Evolutionary conservation across 2,888 invertebrate species (phyloP), one percentile per base, ranked within the genome.

Genomic region (Eilema depressum): DNA sequence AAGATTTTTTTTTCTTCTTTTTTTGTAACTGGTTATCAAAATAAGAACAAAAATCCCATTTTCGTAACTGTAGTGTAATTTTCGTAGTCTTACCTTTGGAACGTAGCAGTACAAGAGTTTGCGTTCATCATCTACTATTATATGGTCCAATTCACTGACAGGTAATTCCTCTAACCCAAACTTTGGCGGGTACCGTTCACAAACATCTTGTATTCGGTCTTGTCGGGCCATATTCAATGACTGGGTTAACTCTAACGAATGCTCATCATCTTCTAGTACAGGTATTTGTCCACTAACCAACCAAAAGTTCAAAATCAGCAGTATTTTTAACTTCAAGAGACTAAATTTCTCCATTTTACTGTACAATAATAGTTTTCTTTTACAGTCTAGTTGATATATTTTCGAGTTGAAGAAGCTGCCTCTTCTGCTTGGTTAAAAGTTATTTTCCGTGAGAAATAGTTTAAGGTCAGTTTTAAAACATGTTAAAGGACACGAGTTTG

Each of bases 51-150:
- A 2, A 59, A 25, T 33, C 86, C 71, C 10, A 88, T 88, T 87
- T 71, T 79, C 88, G 87, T 89, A 89, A 60, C 63, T 7, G 5
- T 5, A 33, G 8, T 33, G 7, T 7, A 33, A 10, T 7, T 33
- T 84, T 88, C 89, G n/a, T 11, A 30, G 71, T 85, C 95, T 95
- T 95, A 98, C 98, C 97, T 99, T 99, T 72, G 99, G 99, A 75
- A 99, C 98, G 91, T 98, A 98, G 88, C 99, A 99, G 88, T 99
- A 99, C 17, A 99, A 94, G 25, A 99, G 95, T 89, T 97, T 97
- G 86, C 98, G 98, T 73, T 96, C 96, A 83, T 98, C 97, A 89
- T 99, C 98, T 25, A 99, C 97, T 75, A 98, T 94, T 89, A 98
- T 96, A 86, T 98, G 98, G 85, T 97, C 96, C 85, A 98, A 96